A percentile compares a stretch with the other conserved stretches of the same genome.
Evolutionary conservation across 2,113 vertebrate genomes (phyloP).

Genomic region (Empidonax traillii): DNA sequence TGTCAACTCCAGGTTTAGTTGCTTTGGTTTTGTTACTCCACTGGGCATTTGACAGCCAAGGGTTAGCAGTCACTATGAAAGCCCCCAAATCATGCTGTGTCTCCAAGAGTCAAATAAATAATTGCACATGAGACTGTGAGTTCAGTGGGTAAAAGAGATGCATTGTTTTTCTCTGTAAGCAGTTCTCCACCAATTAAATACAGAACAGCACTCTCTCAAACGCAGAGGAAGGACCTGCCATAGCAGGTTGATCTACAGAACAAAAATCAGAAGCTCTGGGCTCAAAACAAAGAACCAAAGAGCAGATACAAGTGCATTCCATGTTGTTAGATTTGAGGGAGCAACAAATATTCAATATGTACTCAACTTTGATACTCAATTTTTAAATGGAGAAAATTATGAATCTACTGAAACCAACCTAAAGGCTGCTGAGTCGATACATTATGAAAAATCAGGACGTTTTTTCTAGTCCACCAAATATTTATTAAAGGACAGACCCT

Average conservation of each 20-base stretch:
- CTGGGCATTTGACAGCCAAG: background rate
- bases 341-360: background rate
- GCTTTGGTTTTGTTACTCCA: background rate
- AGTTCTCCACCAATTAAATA: background rate
- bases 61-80: background rate
- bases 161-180: background rate
- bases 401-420: background rate
- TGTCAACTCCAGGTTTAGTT: background rate
- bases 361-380: background rate
- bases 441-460: background rate
- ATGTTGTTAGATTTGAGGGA: background rate
- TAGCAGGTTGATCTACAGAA: background rate
- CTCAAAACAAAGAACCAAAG: background rate
- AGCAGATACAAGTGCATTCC: background rate
- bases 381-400: background rate
- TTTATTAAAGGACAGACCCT: background rate
- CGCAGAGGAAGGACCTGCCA: background rate
- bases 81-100: background rate
- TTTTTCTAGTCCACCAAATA: background rate
- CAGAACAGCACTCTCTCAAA: background rate
- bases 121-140: background rate
- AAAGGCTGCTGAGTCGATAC: background rate
- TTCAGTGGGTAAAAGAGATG: background rate
- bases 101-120: background rate
- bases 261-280: background rate